Evolutionary conservation across 2,113 vertebrate species (phyloP).

Genomic region (Dromaius novaehollandiae): DNA sequence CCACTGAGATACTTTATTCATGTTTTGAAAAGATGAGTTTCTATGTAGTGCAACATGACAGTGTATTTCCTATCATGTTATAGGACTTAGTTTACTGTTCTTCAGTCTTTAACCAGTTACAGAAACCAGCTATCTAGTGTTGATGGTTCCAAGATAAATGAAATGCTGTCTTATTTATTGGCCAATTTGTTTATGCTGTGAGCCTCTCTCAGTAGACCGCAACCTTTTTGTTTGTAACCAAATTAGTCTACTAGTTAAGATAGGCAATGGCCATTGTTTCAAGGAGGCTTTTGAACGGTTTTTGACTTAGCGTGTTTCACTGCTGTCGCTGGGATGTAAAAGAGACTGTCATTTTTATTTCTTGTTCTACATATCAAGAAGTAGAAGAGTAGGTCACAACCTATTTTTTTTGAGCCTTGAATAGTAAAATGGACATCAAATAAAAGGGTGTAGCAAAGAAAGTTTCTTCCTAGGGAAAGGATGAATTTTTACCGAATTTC

Average conservation of each 20-base stretch:
- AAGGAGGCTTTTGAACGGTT: fast-evolving
- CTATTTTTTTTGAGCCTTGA: not conserved
- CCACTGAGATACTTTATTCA: not conserved
- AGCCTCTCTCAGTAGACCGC: not conserved
- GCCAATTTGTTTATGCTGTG: not conserved
- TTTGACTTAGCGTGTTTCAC: not conserved
- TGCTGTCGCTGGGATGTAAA: not conserved
- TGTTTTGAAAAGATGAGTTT: not conserved
- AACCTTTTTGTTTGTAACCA: not conserved
- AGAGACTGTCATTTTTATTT: not conserved
- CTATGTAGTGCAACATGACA: not conserved
- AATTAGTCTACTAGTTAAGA: not conserved
- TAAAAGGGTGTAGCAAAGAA: not conserved
- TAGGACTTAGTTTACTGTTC: not conserved
- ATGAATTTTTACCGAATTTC: not conserved
- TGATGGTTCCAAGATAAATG: not conserved
- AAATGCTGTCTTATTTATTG: not conserved
- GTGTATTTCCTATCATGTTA: not conserved
- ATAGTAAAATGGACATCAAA: not conserved
- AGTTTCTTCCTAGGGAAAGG: not conserved
- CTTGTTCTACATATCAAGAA: not conserved
- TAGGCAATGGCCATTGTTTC: not conserved
- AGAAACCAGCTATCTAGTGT: not conserved
- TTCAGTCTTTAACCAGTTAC: not conserved
- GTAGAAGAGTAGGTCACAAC: not conserved